Evolutionary conservation across 1,140 invertebrate species (phyloP), one percentile per base, ranked within the genome.

Genomic region (Dendrolimus kikuchii): DNA sequence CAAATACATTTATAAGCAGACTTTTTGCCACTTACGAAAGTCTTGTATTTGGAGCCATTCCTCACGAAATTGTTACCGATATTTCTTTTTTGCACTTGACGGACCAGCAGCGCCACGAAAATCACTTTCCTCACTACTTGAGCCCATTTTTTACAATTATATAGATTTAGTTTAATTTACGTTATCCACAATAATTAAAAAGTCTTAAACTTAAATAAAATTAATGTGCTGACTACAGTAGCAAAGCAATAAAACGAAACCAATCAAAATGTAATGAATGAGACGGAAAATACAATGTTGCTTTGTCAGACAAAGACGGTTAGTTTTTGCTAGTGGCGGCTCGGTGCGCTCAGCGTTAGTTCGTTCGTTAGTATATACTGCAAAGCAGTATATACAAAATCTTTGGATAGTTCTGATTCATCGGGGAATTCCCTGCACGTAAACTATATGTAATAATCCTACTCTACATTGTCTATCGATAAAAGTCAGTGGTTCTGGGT

Each of bases 231-330:
- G n/a, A n/a, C n/a, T n/a, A n/a, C n/a, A n/a, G n/a, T n/a, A n/a
- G n/a, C n/a, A n/a, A n/a, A n/a, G 46, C 38, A 37, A 37, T 48
- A 37, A 48, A 48, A 48, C 46, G 7, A 48, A 48, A 48, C 46
- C 23, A 48, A 10, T 48, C 46, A 42, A 42, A 42, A 42, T 42
- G 3, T 42, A 42, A 42, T 42, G 3, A 42, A 42, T 42, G 41
- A 42, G 41, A 42, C 41, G 41, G 41, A 42, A 42, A 42, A 42
- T 42, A 42, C 41, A 42, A 42, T 42, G 1, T 42, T 42, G 41
- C 41, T 42, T 42, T 42, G 41, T 42, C 41, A 42, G 41, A 42
- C 41, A 42, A n/a, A 42, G 41, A 42, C 41, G 41, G 41, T 42
- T 42, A 42, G 41, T 42, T 42, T 42, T 42, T 42, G 41, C 3